phyloP scores from a whole-genome alignment of 2,888 invertebrate species.

The Parelbella ahira region DNA sequence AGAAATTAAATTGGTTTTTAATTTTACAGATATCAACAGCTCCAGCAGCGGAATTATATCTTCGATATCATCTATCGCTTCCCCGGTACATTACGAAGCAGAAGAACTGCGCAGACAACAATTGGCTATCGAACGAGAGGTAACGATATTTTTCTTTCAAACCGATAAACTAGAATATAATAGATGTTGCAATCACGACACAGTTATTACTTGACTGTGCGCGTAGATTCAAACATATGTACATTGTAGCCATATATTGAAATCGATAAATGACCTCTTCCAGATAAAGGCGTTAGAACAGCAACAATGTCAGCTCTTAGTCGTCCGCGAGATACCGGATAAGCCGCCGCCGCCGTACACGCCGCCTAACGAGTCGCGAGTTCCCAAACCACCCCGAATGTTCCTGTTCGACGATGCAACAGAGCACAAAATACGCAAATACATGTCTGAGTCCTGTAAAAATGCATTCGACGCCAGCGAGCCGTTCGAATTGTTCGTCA shows the following conservation, averaged over 20 bases:
- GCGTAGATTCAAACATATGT: not conserved
- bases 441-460: constrained; percentile 29
- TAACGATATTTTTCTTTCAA: constrained; percentile 35
- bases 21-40: constrained; percentile 15
- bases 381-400: constrained; percentile 40
- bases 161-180: too few relatives aligned
- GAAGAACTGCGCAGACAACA: constrained; percentile 67
- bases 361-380: constrained; percentile 50
- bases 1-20: too few relatives aligned
- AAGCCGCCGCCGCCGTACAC: constrained; percentile 74
- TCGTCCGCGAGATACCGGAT: constrained; percentile 70
- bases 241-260: not conserved
- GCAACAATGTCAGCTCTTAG: constrained; percentile 61
- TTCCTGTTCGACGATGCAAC: constrained; percentile 45
- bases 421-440: constrained; percentile 42
- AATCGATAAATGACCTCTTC: constrained; percentile 26
- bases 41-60: constrained; percentile 24
- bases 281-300: constrained; percentile 73
- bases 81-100: constrained; percentile 53
- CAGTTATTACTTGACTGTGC: too few relatives aligned
- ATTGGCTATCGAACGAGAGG: constrained; percentile 71
- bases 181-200: too few relatives aligned
- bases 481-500: constrained; percentile 52
- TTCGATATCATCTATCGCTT: constrained; percentile 37
- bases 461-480: constrained; percentile 33